Base-by-base conservation (phyloP, 2,797 vertebrate species). In the Lophius americanus region DNA sequence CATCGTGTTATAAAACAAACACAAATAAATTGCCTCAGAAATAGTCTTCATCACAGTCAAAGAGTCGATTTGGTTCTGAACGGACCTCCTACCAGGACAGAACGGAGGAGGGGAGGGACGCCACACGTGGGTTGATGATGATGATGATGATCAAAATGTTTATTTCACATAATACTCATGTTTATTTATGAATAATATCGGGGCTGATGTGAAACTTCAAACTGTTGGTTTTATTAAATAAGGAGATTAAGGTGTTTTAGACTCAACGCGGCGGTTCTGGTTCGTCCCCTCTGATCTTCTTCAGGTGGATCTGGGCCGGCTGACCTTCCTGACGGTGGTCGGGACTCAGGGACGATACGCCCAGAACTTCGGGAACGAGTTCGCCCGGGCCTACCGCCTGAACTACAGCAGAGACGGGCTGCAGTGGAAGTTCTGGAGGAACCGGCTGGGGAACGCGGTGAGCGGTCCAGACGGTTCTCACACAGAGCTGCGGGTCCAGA, bases 341-440 rank as follows among this genome's bases (percentile, higher is more conserved):
- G 96, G 94, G 57, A 97, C 95, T 1, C 96, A 97, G 92, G 96
- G 96, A 9, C 93, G 96, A 0, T 95, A 95, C 0, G 95, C 95
- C 39, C 87, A 92, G 0, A 94, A 90, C 75, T 94, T 93, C 0
- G 96, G 95, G 33, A 96, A 95, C 3, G 96, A 97, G 71, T 97
- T 95, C 1, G 95, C 95, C 39, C 93, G 93, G 0, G 91, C 92
- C 2, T 97, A 97, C 76, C 91, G 94, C 4, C 84, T 97, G 2
- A 94, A 96, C 89, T 97, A 97, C 78, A 97, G 96, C 88, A 88
- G 95, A 0, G 94, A 96, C 0, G 95, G 95, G 0, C 85, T 91
- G 70, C 89, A 85, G 70, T 97, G 96, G 96, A 84, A 94, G 69
- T 91, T 95, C 68, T 97, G 96, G 96, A 96, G 74, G 58, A 94